Base-by-base conservation (phyloP, 2,888 invertebrate species). In the Escarpia spicata region DNA sequence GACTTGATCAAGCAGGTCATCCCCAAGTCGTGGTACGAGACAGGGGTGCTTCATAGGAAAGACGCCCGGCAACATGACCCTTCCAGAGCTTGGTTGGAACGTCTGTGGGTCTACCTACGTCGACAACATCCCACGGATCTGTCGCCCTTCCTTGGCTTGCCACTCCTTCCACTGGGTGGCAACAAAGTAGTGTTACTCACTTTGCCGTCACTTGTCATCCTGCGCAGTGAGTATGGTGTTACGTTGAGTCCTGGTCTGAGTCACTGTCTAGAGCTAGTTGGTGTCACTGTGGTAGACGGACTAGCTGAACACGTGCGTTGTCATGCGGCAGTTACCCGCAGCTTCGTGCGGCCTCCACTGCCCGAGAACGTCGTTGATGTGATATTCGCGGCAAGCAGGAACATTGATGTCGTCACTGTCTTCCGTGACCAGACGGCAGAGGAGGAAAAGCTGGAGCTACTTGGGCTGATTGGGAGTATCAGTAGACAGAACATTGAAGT, bases 71-170 rank as follows among this genome's bases (percentile, higher is more conserved):
- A 91, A 37, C 19, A 75, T 19, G 94, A 94, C 44, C 94, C 94
- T 9, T 92, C 93, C 3, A 92, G 89, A 60, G 91, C 91, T 45
- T 94, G 94, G 94, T 93, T 94, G 75, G 92, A 93, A 75, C 90
- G 93, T 4, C 92, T 94, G 6, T 94, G 94, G 94, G 75, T 91
- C n/a, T 94, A 94, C 91, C 93, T 94, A n/a, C 92, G 91, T 58
- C 91, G 92, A 31, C 92, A 93, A 91, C 93, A 31, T 44, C 92
- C 92, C 9, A 26, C 92, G 9, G 94, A 94, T 92, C 92, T 94
- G 15, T 90, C 91, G 37, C 58, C 92, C 15, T 93, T 94, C 90
- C 94, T 94, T 19, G 60, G 90, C 9, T 92, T 94, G 19, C 94
- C 94, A 8, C 90, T 94, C 43, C 92, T 94, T n/a, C 94, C 94